These are phyloP conservation scores for human (Homo sapiens) DNA, from an alignment of 2,113 vertebrate genomes.

Conservation along the genomic window GRCh38 chr12:27946001-27946500, in stretches of 20 bases:
- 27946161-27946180: conserved; percentile 3
- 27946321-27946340: neutral
- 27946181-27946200: neutral
- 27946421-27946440: conserved; percentile 69
- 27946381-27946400: conserved; percentile 37
- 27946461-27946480: conserved; percentile 65
- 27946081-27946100: neutral
- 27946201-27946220: neutral
- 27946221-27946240: conserved; percentile 35
- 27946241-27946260: neutral
- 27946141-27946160: neutral
- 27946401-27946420: conserved; percentile 50
- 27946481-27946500: conserved; percentile 42
- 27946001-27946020: neutral
- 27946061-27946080: neutral
- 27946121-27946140: neutral
- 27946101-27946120: conserved; percentile 19
- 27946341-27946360: neutral
- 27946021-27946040: conserved; percentile 20
- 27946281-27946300: neutral
- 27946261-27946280: neutral
- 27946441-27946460: conserved; percentile 58
- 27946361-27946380: neutral
- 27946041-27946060: neutral
- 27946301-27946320: neutral